phyloP scores from a whole-genome alignment of 2,113 vertebrate genomes.

The Pterocles orientalis region DNA sequence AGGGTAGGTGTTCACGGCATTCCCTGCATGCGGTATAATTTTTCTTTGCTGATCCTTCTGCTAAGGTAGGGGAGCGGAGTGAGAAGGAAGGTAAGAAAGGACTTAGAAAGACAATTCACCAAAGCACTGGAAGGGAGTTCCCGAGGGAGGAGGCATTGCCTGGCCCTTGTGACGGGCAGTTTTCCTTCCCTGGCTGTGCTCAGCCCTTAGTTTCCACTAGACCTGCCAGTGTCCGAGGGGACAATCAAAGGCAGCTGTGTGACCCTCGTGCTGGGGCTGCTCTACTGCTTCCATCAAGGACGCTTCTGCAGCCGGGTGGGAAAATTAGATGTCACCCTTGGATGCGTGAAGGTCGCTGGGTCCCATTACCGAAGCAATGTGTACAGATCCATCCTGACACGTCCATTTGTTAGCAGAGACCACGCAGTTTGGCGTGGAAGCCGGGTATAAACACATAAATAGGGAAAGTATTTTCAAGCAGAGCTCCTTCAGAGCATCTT shows the following conservation, averaged over 20 bases:
- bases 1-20: background rate
- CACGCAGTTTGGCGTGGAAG: background rate
- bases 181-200: no score
- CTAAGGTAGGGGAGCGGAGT: background rate
- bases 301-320: background rate
- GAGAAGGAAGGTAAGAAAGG: background rate
- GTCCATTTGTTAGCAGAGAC: background rate
- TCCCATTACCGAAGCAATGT: background rate
- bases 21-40: fast-evolving
- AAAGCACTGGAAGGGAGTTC: background rate
- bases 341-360: background rate
- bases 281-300: no score
- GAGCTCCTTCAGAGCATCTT: background rate
- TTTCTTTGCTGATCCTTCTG: background rate
- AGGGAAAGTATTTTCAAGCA: background rate
- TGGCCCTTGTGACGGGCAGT: no score
- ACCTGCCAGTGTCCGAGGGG: no score
- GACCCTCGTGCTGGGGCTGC: no score
- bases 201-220: no score
- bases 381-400: background rate
- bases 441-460: background rate
- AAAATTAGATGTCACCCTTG: conserved; percentile 4
- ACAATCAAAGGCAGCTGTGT: no score
- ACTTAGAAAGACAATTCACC: background rate
- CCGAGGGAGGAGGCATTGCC: no score